A percentile compares a stretch with the other conserved stretches of the same genome.
Conservation (phyloP, 2,888 invertebrate genomes). For the Trichogramma evanescens region DNA sequence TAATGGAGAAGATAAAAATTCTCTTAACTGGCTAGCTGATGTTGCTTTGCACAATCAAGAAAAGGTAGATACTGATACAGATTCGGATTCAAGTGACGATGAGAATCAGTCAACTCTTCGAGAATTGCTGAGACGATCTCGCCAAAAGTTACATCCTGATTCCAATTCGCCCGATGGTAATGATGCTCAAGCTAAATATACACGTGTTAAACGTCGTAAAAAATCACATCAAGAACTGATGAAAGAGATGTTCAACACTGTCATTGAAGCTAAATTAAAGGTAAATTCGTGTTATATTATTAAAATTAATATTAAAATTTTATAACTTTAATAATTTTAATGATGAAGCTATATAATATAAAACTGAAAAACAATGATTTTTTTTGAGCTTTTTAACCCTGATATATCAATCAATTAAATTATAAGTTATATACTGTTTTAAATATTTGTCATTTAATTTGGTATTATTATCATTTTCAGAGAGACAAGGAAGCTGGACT, state of each 20-base stretch:
- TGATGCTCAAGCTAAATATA: slow-evolving; percentile 22
- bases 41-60: slow-evolving; percentile 58
- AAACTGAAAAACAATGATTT: slow-evolving; percentile 5
- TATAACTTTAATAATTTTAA: not conserved
- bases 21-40: slow-evolving; percentile 62
- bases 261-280: slow-evolving; percentile 61
- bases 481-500: slow-evolving; percentile 43
- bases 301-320: not conserved
- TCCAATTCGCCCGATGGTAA: slow-evolving; percentile 44
- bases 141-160: slow-evolving; percentile 50
- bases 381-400: slow-evolving; percentile 17
- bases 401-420: not conserved
- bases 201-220: slow-evolving; percentile 39
- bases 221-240: slow-evolving; percentile 63
- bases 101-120: slow-evolving; percentile 73
- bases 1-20: slow-evolving; percentile 53
- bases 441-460: not conserved
- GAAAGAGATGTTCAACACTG: slow-evolving; percentile 74
- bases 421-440: not conserved
- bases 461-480: slow-evolving; percentile 9
- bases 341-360: slow-evolving; percentile 9
- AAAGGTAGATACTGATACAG: slow-evolving; percentile 54
- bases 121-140: slow-evolving; percentile 71
- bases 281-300: slow-evolving; percentile 29
- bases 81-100: slow-evolving; percentile 60